phyloP scores from a whole-genome alignment of 2,113 vertebrate genomes.

The Entosphenus tridentatus region DNA sequence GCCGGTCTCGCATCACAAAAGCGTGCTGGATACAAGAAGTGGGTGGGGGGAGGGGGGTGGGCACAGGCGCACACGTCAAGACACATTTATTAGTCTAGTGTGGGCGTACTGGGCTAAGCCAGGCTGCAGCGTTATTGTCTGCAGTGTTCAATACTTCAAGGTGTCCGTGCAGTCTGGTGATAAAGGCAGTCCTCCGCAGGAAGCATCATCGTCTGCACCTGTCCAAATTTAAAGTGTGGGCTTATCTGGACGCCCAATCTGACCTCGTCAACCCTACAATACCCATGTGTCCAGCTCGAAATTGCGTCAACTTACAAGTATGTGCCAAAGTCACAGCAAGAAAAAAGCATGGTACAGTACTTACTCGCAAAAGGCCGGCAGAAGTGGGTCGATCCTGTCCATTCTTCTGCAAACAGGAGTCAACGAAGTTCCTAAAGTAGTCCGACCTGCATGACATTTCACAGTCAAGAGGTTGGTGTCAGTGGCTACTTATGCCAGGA shows the following conservation, averaged over 20 bases:
- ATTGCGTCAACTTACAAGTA: neutral
- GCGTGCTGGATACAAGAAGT: conserved; percentile 41
- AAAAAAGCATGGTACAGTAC: conserved; percentile 11
- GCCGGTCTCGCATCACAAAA: conserved; percentile 72
- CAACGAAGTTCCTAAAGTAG: conserved; percentile 97
- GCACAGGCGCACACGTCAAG: too few relatives aligned
- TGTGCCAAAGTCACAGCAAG: neutral
- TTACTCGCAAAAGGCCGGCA: conserved; percentile 86
- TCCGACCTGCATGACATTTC: conserved; percentile 42
- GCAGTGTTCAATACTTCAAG: too few relatives aligned
- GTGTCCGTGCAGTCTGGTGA: too few relatives aligned
- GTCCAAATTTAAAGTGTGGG: neutral
- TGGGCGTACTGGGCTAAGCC: too few relatives aligned
- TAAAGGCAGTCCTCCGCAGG: too few relatives aligned
- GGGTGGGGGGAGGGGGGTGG: neutral
- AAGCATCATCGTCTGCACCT: too few relatives aligned
- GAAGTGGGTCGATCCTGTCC: conserved; percentile 93
- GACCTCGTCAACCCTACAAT: neutral
- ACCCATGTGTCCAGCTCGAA: neutral
- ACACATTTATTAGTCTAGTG: too few relatives aligned
- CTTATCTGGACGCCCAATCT: neutral
- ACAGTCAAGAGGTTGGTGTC: too few relatives aligned
- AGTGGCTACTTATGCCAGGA: too few relatives aligned
- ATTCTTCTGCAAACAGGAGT: conserved; percentile 98
- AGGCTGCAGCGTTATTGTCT: too few relatives aligned